Percentiles rank a stretch among this genome's conserved stretches.
Conservation (phyloP, 2,797 vertebrate genomes). For the Pseudomugil tenellus region DNA sequence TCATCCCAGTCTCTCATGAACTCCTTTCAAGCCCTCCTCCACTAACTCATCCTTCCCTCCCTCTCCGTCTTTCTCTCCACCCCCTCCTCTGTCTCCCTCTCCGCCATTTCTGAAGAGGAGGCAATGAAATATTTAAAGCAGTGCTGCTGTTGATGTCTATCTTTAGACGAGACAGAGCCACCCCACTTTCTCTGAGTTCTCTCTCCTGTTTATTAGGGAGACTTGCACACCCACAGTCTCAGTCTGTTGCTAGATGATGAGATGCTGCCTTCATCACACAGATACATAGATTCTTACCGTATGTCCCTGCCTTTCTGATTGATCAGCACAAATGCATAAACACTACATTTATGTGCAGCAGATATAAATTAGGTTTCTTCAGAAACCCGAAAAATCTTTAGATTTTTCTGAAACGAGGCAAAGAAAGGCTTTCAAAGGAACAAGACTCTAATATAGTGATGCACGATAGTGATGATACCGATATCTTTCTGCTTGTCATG, state of each 20-base stretch:
- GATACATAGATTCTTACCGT: slow-evolving; percentile 7
- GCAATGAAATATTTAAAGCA: slow-evolving; percentile 82
- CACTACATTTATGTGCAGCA: not conserved
- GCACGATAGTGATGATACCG: no score
- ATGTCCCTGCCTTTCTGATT: not conserved
- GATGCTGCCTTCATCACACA: slow-evolving; percentile 25
- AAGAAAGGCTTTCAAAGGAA: no score
- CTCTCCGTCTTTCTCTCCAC: slow-evolving; percentile 12
- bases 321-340: not conserved
- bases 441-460: no score
- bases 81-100: slow-evolving; percentile 19
- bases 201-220: not conserved
- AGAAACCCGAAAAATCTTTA: no score
- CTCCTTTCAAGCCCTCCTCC: slow-evolving; percentile 12
- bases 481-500: no score
- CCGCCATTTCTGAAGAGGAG: slow-evolving; percentile 55
- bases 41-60: slow-evolving; percentile 12
- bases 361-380: not conserved
- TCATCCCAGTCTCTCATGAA: slow-evolving; percentile 29
- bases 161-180: slow-evolving; percentile 73
- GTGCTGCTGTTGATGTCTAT: slow-evolving; percentile 73
- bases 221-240: slow-evolving; percentile 25
- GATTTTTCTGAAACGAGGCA: not conserved
- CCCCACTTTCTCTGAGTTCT: slow-evolving; percentile 17
- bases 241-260: slow-evolving; percentile 20